phyloP scores from a whole-genome alignment of 2,113 vertebrate species.

The Stigmatopora argus region DNA sequence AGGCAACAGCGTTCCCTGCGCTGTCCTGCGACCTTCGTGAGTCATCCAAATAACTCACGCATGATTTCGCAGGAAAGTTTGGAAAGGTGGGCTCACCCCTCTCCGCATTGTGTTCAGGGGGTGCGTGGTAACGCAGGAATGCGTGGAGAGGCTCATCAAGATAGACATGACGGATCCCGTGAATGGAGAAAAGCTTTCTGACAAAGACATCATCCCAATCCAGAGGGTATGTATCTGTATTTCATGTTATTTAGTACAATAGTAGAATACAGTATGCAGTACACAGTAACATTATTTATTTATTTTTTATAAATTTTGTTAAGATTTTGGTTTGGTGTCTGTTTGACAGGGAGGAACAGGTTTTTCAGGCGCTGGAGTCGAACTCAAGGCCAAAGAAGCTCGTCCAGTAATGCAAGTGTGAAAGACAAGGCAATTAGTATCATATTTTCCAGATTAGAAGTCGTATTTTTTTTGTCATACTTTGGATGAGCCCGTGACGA shows the following conservation, averaged over 20 bases:
- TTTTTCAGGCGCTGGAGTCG: conserved; percentile 79
- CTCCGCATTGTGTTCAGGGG: conserved; percentile 58
- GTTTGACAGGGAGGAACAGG: conserved; percentile 78
- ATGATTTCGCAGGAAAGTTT: not conserved
- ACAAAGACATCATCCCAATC: conserved; percentile 80
- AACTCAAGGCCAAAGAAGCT: conserved; percentile 80
- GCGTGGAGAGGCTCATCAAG: conserved; percentile 82
- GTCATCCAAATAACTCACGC: conserved; percentile 29
- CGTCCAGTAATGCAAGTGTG: conserved; percentile 87
- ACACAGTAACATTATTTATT: too few species aligned
- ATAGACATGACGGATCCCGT: conserved; percentile 85
- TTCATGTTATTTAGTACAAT: too few species aligned
- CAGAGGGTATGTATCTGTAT: conserved; percentile 67
- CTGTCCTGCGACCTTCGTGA: conserved; percentile 83
- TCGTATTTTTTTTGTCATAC: too few species aligned
- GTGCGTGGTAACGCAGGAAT: conserved; percentile 82
- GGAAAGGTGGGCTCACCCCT: not conserved
- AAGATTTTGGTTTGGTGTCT: not conserved
- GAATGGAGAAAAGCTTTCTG: conserved; percentile 71
- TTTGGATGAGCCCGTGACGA: too few species aligned
- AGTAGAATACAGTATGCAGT: too few species aligned
- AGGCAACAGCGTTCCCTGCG: conserved; percentile 83
- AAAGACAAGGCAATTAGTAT: conserved; percentile 21
- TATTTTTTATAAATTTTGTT: too few species aligned
- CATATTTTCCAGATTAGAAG: too few species aligned